Conservation (phyloP, 1,140 invertebrate species). For the Chlorops oryzae region DNA sequence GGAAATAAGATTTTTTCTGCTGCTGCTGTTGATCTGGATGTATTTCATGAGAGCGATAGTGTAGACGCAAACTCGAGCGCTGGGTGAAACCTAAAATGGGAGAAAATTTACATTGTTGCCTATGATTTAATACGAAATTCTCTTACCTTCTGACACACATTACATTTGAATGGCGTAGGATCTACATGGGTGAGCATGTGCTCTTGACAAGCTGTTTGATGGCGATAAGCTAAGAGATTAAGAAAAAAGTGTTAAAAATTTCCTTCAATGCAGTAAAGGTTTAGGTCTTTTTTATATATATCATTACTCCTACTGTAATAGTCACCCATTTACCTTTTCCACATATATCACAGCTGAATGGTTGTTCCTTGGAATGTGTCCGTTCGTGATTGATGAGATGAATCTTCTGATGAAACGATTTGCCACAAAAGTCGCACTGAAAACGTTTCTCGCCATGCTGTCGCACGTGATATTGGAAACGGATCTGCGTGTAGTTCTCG, state of each 20-base stretch:
- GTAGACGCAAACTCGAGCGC: conserved; percentile 11
- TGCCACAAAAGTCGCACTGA: conserved; percentile 12
- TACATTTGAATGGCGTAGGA: conserved; percentile 15
- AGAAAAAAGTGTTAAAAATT: neutral
- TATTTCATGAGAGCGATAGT: neutral
- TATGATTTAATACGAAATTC: neutral
- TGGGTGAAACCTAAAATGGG: conserved; percentile 3
- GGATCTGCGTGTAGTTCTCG: conserved; percentile 15
- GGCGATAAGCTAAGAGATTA: conserved; percentile 11
- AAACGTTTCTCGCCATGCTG: conserved; percentile 15
- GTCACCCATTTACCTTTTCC: conserved; percentile 1
- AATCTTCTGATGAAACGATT: conserved; percentile 17
- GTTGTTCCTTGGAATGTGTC: conserved; percentile 15
- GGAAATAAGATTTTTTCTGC: neutral
- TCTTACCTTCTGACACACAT: conserved; percentile 1
- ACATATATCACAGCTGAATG: conserved; percentile 16
- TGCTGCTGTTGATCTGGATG: neutral
- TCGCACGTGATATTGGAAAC: conserved; percentile 16
- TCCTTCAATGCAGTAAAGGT: no score
- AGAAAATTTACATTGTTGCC: neutral
- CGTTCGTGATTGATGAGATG: conserved; percentile 16
- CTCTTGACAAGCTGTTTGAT: conserved; percentile 15
- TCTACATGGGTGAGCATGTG: conserved; percentile 16
- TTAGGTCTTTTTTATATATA: no score
- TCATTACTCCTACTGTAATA: no score